Evolutionary conservation across 2,888 invertebrate species (phyloP).

Genomic region (Sarcophaga variegata): DNA sequence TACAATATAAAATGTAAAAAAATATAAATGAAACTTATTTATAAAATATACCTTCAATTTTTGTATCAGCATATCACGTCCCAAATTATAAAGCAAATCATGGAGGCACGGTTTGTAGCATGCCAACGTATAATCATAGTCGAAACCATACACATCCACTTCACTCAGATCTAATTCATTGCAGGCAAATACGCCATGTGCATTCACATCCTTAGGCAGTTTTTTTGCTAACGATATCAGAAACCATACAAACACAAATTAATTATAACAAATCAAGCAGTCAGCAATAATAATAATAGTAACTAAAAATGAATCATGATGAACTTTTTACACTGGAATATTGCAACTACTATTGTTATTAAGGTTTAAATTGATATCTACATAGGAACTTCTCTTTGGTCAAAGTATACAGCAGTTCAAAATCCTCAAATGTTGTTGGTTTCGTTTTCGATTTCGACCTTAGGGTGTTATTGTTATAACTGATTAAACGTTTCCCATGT

Average conservation of each 20-base stretch:
- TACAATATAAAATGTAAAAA: no score
- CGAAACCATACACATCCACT: conserved; percentile 97
- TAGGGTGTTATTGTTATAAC: neutral
- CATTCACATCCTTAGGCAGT: conserved; percentile 92
- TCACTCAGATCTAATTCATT: conserved; percentile 96
- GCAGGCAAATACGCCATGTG: conserved; percentile 95
- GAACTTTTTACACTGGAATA: neutral
- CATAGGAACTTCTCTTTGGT: conserved; percentile 88
- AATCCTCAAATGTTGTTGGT: conserved; percentile 74
- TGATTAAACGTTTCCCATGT: conserved; percentile 1
- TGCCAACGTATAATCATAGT: conserved; percentile 98
- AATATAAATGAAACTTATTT: neutral
- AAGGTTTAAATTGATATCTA: conserved; percentile 82
- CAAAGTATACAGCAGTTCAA: conserved; percentile 85
- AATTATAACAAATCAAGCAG: conserved; percentile 2
- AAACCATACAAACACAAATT: conserved; percentile 47
- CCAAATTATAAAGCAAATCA: conserved; percentile 94
- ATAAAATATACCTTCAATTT: conserved; percentile 88
- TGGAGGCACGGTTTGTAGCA: conserved; percentile 96
- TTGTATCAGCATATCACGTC: conserved; percentile 91
- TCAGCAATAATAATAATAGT: neutral
- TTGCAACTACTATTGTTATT: neutral
- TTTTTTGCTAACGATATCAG: conserved; percentile 88
- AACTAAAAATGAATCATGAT: neutral
- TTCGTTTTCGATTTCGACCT: neutral